These are phyloP conservation scores for Vidua macroura DNA, from an alignment of 2,113 vertebrate species.

Conservation along the genomic window DNA sequence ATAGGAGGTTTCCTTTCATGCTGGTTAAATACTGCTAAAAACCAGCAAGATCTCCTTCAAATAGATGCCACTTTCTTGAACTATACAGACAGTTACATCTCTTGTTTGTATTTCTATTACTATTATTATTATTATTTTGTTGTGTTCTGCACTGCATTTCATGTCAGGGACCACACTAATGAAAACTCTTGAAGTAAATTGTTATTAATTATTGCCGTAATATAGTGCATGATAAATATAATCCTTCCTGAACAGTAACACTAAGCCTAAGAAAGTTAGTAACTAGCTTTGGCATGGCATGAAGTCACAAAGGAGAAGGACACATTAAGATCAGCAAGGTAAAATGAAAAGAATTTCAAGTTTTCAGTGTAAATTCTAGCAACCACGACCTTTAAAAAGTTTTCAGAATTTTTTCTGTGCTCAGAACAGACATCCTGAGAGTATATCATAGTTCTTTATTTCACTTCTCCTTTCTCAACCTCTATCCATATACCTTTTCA, in stretches of 20 bases:
- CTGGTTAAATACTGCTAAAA: neutral
- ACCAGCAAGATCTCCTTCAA: neutral
- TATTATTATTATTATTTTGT: neutral
- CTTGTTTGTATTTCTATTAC: neutral
- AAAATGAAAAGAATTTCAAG: neutral
- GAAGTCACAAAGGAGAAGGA: neutral
- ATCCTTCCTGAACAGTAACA: neutral
- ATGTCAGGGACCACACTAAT: neutral
- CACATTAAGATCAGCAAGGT: neutral
- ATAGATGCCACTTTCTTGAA: neutral
- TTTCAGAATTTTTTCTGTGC: neutral
- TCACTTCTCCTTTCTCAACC: neutral
- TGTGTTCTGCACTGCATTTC: neutral
- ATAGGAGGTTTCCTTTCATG: neutral
- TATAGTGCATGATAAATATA: neutral
- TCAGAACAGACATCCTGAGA: neutral
- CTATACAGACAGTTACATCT: neutral
- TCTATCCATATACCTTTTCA: neutral
- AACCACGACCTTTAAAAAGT: conserved; percentile 21
- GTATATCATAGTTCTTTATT: neutral
- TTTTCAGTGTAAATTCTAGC: neutral
- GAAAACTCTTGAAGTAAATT: neutral
- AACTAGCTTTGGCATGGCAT: neutral
- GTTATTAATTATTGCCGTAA: neutral
- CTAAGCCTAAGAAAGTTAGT: neutral